phyloP scores from a whole-genome alignment of 2,888 invertebrate species.

The Amorpha juglandis region DNA sequence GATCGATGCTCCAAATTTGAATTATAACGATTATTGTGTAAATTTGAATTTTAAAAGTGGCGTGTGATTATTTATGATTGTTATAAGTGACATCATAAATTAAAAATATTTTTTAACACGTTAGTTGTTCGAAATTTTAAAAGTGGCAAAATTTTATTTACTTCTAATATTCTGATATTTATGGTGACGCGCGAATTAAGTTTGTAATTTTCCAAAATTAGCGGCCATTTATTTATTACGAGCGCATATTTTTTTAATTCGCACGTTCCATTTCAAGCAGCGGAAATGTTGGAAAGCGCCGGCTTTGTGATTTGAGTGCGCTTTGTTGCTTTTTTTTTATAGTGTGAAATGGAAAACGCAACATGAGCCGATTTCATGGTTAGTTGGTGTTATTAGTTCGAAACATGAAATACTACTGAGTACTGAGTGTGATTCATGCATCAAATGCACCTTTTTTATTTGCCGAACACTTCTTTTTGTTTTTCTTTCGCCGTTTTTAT shows the following conservation, averaged over 20 bases:
- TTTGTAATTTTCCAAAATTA: conserved; percentile 20
- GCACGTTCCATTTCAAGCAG: conserved; percentile 49
- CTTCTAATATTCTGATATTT: conserved; percentile 8
- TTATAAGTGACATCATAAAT: neutral
- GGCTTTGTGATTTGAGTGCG: conserved; percentile 64
- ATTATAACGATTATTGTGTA: conserved; percentile 1
- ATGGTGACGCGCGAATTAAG: conserved; percentile 9
- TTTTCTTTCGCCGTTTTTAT: conserved; percentile 21
- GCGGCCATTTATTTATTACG: conserved; percentile 28
- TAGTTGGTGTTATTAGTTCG: conserved; percentile 69
- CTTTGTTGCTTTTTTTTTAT: conserved; percentile 57
- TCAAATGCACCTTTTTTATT: conserved; percentile 25
- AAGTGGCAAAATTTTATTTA: neutral
- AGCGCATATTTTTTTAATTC: conserved; percentile 34
- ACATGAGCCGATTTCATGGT: conserved; percentile 81
- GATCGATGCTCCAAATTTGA: neutral
- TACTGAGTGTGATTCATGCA: conserved; percentile 30
- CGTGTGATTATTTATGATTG: conserved; percentile 16
- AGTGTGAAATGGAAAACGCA: conserved; percentile 75
- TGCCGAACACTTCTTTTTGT: conserved; percentile 17
- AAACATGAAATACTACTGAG: conserved; percentile 48
- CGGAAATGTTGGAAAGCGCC: conserved; percentile 66
- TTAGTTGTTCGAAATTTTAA: neutral
- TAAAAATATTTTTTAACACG: neutral
- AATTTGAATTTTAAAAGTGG: conserved; percentile 7